Evolutionary conservation across 2,888 invertebrate genomes (phyloP).

Genomic region (Habroteleia sp.): DNA sequence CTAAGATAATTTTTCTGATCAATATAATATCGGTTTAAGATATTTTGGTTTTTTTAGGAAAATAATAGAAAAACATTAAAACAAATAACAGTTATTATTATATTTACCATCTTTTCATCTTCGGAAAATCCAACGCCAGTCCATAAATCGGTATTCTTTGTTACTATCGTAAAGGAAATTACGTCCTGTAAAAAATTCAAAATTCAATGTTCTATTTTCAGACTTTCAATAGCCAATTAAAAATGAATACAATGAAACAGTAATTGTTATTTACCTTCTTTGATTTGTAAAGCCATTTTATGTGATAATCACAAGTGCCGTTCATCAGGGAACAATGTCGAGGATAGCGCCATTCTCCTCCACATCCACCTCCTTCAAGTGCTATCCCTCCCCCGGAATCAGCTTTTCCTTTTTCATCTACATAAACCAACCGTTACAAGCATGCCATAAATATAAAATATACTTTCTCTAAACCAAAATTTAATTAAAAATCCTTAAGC

Average conservation of each 20-base stretch:
- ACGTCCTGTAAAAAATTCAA: conserved; percentile 85
- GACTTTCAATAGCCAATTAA: too few relatives aligned
- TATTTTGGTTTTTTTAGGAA: too few relatives aligned
- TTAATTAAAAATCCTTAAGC: too few relatives aligned
- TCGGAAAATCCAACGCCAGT: conserved; percentile 95
- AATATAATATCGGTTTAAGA: too few relatives aligned
- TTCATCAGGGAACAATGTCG: conserved; percentile 85
- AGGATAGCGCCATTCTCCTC: conserved; percentile 90
- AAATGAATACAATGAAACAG: too few relatives aligned
- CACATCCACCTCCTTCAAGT: conserved; percentile 83
- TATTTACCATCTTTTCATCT: conserved; percentile 89
- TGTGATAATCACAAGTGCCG: conserved; percentile 89
- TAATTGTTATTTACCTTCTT: too few relatives aligned
- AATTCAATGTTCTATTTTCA: too few relatives aligned
- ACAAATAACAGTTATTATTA: not conserved
- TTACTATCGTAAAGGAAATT: conserved; percentile 90
- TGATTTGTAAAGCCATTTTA: conserved; percentile 88
- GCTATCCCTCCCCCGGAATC: conserved; percentile 66
- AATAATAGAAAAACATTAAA: too few relatives aligned
- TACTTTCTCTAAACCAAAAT: too few relatives aligned
- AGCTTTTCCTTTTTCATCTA: conserved; percentile 66
- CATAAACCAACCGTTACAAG: conserved; percentile 43
- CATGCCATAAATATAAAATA: conserved; percentile 33
- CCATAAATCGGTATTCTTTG: conserved; percentile 90
- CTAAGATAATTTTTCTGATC: too few relatives aligned